Evolutionary conservation across 2,888 invertebrate genomes (phyloP), one percentile per base, ranked within the genome.

Genomic region (Acronicta psi): DNA sequence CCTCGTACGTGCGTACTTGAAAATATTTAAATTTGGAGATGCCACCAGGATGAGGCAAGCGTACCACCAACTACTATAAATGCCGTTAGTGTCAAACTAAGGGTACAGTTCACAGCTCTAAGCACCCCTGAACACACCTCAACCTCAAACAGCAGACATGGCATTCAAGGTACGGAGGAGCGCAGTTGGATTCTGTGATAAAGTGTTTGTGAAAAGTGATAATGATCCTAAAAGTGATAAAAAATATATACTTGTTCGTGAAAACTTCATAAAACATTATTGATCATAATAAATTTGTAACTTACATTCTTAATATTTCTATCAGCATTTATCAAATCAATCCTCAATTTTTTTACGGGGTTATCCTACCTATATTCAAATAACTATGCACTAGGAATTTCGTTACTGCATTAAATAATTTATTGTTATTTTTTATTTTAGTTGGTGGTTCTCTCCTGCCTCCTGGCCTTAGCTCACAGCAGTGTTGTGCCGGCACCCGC

Each of bases 11-110:
- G 91, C 87, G 91, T 91, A 89, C 91, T 91, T 91, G 91, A 91
- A 86, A 83, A 89, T 91, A 91, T 91, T 91, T 85, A 91, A 91
- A 91, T 91, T 91, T 90, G 89, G 86, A 91, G 89, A 90, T 88
- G 88, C 84, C 83, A 79, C 84, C 83, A 83, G 90, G 89, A 89
- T 91, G 89, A 86, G 70, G 91, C 90, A 74, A 76, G 66, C 72
- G 65, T 13, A 58, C 59, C 45, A 54, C 76, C 81, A 79, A 79
- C 83, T 73, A 86, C 85, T 93, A 93, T 93, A 93, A 89, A 93
- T 91, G 84, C 86, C 69, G 88, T 82, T 84, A 84, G 87, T 75
- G 62, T 66, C 85, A 69, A 86, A 80, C 82, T 82, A 76, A 88
- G 88, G 83, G 81, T 87, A 93, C 93, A 94, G 92, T 92, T 86